Evolutionary conservation across 2,113 vertebrate species (phyloP).

Genomic region (Pungitius pungitius): DNA sequence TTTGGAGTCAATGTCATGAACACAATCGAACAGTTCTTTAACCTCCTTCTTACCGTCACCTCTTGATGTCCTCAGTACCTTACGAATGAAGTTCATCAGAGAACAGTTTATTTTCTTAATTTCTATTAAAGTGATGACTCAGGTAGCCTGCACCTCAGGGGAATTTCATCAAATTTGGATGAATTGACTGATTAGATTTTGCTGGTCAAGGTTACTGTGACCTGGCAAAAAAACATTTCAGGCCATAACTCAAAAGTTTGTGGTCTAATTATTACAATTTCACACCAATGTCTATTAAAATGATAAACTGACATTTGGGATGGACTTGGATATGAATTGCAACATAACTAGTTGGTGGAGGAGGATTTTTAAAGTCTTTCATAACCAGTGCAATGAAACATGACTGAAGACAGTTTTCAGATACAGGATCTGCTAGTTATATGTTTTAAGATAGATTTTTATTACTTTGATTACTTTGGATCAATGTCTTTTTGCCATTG

Average conservation of each 20-base stretch:
- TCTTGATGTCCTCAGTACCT: slow-evolving; percentile 31
- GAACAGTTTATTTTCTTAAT: slow-evolving; percentile 12
- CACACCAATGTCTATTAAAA: not conserved
- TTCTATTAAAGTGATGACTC: too few relatives aligned
- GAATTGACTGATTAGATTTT: too few relatives aligned
- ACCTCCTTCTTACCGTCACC: slow-evolving; percentile 47
- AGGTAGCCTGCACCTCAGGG: too few relatives aligned
- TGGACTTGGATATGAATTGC: not conserved
- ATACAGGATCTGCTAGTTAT: slow-evolving; percentile 74
- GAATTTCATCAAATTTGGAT: too few relatives aligned
- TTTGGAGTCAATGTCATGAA: not conserved
- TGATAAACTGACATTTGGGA: not conserved
- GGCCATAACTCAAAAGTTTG: too few relatives aligned
- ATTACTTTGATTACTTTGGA: slow-evolving; percentile 66
- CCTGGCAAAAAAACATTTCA: too few relatives aligned
- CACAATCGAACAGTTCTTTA: slow-evolving; percentile 20
- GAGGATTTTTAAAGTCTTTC: slow-evolving; percentile 41
- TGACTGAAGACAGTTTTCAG: slow-evolving; percentile 64
- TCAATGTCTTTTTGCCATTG: slow-evolving; percentile 71
- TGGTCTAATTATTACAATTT: not conserved
- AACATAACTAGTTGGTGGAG: not conserved
- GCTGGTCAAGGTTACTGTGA: too few relatives aligned
- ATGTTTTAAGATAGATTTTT: slow-evolving; percentile 57
- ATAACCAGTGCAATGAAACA: slow-evolving; percentile 53
- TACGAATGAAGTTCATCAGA: slow-evolving; percentile 29